These are phyloP conservation scores for Drosophila fungiperda DNA, from an alignment of 2,888 invertebrate species.

Conservation along the genomic window DNA sequence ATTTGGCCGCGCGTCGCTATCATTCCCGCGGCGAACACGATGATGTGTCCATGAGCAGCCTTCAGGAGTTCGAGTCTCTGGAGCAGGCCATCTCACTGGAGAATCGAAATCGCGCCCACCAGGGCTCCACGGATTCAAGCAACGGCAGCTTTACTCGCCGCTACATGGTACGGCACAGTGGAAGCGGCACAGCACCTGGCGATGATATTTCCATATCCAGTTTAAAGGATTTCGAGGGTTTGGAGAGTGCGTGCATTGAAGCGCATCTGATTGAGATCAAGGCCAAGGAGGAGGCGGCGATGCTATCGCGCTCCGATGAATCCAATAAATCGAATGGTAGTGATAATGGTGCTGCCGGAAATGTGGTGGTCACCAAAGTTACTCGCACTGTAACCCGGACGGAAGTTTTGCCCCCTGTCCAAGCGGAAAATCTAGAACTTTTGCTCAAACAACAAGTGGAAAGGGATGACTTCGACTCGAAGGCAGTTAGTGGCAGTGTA, in stretches of 20 bases:
- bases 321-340: constrained; percentile 84
- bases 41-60: constrained; percentile 95
- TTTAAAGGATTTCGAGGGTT: constrained; percentile 95
- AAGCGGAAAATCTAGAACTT: constrained; percentile 78
- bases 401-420: constrained; percentile 65
- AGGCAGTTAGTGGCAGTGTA: constrained; percentile 86
- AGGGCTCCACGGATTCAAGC: constrained; percentile 94
- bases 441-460: constrained; percentile 84
- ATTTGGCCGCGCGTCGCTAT: constrained; percentile 93
- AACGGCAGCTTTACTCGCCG: constrained; percentile 93
- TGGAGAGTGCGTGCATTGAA: constrained; percentile 94
- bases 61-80: constrained; percentile 97
- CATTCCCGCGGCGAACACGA: constrained; percentile 93
- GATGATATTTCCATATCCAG: constrained; percentile 95
- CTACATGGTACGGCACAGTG: constrained; percentile 89
- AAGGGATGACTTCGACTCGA: constrained; percentile 82
- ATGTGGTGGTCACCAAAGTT: constrained; percentile 71
- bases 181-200: constrained; percentile 85
- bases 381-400: constrained; percentile 79
- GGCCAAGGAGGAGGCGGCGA: constrained; percentile 93
- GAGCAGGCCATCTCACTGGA: constrained; percentile 94
- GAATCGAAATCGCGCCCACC: constrained; percentile 88
- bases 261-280: constrained; percentile 93
- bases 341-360: constrained; percentile 72
- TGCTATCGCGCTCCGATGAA: constrained; percentile 87